Conservation (phyloP, 2,888 invertebrate genomes). For the Ptilodon capucinus region DNA sequence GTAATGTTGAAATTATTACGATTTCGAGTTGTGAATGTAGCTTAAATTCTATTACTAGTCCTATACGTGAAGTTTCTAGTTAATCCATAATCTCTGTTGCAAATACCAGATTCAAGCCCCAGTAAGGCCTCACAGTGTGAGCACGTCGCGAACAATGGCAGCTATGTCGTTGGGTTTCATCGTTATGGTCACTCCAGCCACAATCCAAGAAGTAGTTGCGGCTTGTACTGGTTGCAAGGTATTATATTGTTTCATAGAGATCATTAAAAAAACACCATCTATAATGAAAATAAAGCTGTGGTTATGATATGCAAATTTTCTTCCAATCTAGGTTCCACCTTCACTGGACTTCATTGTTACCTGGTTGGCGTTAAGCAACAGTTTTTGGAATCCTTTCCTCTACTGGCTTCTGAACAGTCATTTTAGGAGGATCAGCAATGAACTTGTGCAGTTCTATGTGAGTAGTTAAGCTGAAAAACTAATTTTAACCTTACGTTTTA, state of each 20-base stretch:
- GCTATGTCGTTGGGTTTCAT: slow-evolving; percentile 96
- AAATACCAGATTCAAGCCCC: slow-evolving; percentile 60
- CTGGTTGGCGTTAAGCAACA: slow-evolving; percentile 93
- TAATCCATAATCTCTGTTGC: background rate
- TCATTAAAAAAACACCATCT: too few relatives aligned
- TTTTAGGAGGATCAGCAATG: slow-evolving; percentile 90
- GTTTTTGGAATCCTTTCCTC: slow-evolving; percentile 95
- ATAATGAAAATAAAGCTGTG: too few relatives aligned
- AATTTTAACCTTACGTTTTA: background rate
- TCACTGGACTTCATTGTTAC: slow-evolving; percentile 92
- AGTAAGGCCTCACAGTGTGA: slow-evolving; percentile 88
- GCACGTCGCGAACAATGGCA: slow-evolving; percentile 94
- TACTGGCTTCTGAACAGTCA: slow-evolving; percentile 94
- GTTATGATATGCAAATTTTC: too few relatives aligned
- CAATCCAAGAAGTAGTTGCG: slow-evolving; percentile 94
- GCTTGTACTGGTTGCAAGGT: slow-evolving; percentile 94
- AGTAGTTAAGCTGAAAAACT: slow-evolving; percentile 52
- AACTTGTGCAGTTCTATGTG: slow-evolving; percentile 89
- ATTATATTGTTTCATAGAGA: too few relatives aligned
- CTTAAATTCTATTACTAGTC: too few relatives aligned
- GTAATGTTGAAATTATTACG: too few relatives aligned
- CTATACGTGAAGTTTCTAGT: background rate
- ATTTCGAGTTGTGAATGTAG: too few relatives aligned
- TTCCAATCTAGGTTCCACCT: slow-evolving; percentile 85
- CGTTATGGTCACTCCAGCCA: slow-evolving; percentile 95